Base-by-base conservation (phyloP, 2,888 invertebrate genomes). In the Tethea ocularis region DNA sequence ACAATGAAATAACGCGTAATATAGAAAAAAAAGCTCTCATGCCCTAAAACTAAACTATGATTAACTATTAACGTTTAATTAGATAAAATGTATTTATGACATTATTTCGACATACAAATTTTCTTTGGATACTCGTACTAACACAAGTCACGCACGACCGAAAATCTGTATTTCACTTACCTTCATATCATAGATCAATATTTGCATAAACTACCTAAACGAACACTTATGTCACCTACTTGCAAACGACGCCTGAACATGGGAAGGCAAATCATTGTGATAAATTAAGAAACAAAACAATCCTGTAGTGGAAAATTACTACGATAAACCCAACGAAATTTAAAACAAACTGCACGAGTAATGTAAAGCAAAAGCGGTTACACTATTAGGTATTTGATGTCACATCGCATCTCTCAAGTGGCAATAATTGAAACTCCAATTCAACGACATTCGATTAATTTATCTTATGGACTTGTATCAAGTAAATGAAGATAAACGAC, bases 401-500 rank as follows among this genome's bases (percentile, higher is more conserved):
- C 36, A 38, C 6, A 2, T 24, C 5, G 3, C 1, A 26, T 36
- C 15, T n/a, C 4, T 36, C 15, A 38, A 51, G 51, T 23, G 23
- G 13, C 51, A 51, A 15, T 22, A 23, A 23, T 51, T 51, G 22
- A 51, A 51, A 23, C 23, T 15, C 51, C 51, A 2, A 51, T 51
- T 51, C 22, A 0, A n/a, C n/a, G 38, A 38, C 17, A 29, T 53
- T 53, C 29, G 23, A 29, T 53, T 17, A 29, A 53, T 53, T 61
- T 61, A 55, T 56, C 51, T 52, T 24, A 62, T 22, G 26, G 33
- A n/a, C 38, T 38, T 11, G 13, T 22, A 51, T 23, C 52, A 26
- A 57, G 60, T 58, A 60, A 66, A 62, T 58, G 20, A 61, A 68
- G 62, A 64, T 59, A 58, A 64, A 63, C 56, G 60, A 59, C 57